A percentile compares a stretch with the other conserved stretches of the same genome.
phyloP scores from a whole-genome alignment of 2,797 vertebrate species.

The Ctenopoma multispine region DNA sequence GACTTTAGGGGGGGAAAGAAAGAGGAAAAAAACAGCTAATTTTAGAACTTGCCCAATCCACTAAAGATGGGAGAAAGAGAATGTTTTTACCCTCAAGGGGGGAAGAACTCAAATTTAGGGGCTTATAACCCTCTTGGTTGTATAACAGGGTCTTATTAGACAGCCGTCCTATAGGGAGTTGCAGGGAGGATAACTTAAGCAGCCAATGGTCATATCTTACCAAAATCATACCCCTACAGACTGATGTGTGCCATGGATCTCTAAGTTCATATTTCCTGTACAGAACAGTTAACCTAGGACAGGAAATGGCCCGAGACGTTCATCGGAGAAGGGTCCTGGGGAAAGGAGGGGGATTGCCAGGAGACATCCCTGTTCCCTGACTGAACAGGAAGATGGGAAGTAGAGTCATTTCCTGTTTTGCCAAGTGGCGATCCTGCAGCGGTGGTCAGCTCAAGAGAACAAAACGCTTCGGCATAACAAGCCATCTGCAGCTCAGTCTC shows the following conservation, averaged over 20 bases:
- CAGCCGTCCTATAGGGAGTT: conserved; percentile 11
- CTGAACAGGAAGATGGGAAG: conserved; percentile 82
- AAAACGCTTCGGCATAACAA: conserved; percentile 55
- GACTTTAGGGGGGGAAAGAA: conserved; percentile 49
- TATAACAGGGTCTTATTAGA: conserved; percentile 31
- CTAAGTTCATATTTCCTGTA: conserved; percentile 56
- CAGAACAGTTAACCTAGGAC: conserved; percentile 50
- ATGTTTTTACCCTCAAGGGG: conserved; percentile 28
- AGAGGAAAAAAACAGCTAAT: conserved; percentile 57
- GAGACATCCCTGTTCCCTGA: conserved; percentile 76
- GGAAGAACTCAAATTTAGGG: conserved; percentile 26
- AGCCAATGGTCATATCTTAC: background rate
- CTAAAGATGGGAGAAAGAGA: conserved; percentile 46
- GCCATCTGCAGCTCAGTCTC: conserved; percentile 44
- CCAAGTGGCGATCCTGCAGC: conserved; percentile 67
- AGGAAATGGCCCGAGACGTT: conserved; percentile 79
- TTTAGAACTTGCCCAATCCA: conserved; percentile 59
- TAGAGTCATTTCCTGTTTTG: conserved; percentile 87
- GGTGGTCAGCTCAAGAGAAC: conserved; percentile 61
- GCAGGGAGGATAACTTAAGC: background rate
- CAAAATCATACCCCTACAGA: conserved; percentile 9
- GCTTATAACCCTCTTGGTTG: conserved; percentile 38
- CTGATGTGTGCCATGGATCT: conserved; percentile 23
- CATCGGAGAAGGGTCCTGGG: conserved; percentile 57
- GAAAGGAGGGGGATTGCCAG: conserved; percentile 55